Evolutionary conservation across 2,113 vertebrate genomes (phyloP), one percentile per base, ranked within the genome.

Genomic region (Pachypanchax playfairii): DNA sequence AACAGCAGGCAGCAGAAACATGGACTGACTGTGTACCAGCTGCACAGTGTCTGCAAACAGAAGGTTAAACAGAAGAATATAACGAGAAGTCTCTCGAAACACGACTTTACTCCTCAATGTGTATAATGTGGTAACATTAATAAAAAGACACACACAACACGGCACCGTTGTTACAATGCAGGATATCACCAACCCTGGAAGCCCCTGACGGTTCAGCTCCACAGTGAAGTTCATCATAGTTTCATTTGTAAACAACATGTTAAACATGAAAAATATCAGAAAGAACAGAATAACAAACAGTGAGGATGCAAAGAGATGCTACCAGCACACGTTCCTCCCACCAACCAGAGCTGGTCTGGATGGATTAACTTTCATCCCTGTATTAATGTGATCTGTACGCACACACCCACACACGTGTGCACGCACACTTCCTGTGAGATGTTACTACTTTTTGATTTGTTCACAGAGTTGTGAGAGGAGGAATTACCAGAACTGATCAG

Each of bases 71-170:
- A 62, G 46, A 5, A 62, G 58, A 10, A 39, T 0, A 10, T 21
- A 62, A 10, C 58, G 46, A 20, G 33, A 15, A 4, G 58, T 62
- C 12, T 62, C 58, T 3, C 12, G 7, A 21, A 61, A 62, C 22
- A 62, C 46, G 3, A 35, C 17, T 62, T 62, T 62, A 28, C 58
- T 50, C n/a, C 46, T 62, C 33, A 62, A 3, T 18, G 58, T 62
- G 35, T 39, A 50, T 15, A 62, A 29, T 13, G 36, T 28, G 46
- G 33, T 49, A 6, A 36, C 46, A 10, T 46, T 62, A 20, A 62
- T 39, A 24, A 50, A 50, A 22, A 62, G 46, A 17, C 49, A 62
- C 33, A 62, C 33, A 21, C 46, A 50, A 33, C 46, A 62, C 3
- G 33, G 33, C 44, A 50, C 17, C 0, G 58, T 62, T 4, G 46